Percentiles rank a stretch among this genome's conserved stretches.
These are phyloP conservation scores for Ophiothrix spiculata DNA, from an alignment of 35 echinoderm and acorn worm species.

Conservation along the genomic window DNA sequence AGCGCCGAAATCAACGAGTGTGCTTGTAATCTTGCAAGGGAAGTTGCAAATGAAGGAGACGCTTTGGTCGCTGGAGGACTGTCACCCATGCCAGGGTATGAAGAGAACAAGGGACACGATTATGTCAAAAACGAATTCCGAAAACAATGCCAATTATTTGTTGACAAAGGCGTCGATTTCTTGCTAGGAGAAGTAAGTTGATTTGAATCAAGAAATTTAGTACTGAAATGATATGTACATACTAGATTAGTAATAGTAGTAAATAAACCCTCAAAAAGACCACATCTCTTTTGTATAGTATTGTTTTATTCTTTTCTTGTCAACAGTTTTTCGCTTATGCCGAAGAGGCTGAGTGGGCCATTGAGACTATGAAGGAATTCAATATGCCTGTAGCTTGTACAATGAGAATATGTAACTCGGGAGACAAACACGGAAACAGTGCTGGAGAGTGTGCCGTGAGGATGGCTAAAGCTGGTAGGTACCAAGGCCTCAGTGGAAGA, in stretches of 20 bases:
- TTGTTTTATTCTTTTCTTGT: slow-evolving; percentile 65
- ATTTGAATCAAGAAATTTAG: neutral
- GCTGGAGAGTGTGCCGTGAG: slow-evolving; percentile 62
- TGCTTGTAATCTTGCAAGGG: slow-evolving; percentile 46
- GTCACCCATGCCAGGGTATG: slow-evolving; percentile 33
- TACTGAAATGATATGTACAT: neutral
- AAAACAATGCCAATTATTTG: slow-evolving; percentile 52
- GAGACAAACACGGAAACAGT: too few species aligned
- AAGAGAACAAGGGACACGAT: too few species aligned
- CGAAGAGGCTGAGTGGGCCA: slow-evolving; percentile 75
- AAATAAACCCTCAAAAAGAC: neutral
- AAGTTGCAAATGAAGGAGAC: too few species aligned
- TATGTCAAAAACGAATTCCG: slow-evolving; percentile 57
- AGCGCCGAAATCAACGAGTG: too few species aligned
- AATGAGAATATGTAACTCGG: too few species aligned
- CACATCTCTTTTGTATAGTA: neutral
- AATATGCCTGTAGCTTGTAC: too few species aligned
- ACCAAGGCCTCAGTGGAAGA: slow-evolving; percentile 47
- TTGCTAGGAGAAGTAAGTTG: slow-evolving; percentile 60
- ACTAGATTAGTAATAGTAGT: neutral
- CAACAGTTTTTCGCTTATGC: too few species aligned
- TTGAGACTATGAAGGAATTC: slow-evolving; percentile 73
- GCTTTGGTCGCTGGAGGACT: slow-evolving; percentile 58
- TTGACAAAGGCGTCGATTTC: slow-evolving; percentile 57
- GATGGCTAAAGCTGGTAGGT: too few species aligned